These are phyloP conservation scores for Tigriopus japonicus DNA, from an alignment of 1,140 invertebrate genomes.

Conservation along the genomic window DNA sequence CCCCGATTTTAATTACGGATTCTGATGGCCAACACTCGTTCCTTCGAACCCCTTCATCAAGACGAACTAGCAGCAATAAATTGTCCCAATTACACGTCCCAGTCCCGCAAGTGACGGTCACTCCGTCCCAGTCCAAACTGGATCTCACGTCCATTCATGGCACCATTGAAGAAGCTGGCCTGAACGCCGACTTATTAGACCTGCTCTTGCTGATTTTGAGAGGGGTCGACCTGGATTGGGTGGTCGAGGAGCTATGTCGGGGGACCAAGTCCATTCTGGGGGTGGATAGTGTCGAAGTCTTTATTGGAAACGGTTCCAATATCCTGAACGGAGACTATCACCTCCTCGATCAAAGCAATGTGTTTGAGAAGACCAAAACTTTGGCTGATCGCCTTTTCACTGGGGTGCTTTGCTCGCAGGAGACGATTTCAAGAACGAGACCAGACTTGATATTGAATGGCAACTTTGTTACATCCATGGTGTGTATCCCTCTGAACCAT, in stretches of 20 bases:
- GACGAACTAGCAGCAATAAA: not conserved
- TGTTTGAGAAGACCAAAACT: not conserved
- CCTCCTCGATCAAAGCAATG: not conserved
- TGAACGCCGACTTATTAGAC: not conserved
- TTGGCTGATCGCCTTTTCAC: not conserved
- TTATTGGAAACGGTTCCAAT: not conserved
- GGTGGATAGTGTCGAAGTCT: not conserved
- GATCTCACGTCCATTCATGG: not conserved
- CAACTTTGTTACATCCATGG: not conserved
- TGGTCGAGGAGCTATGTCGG: not conserved
- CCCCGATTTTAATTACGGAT: not conserved
- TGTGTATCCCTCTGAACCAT: not conserved
- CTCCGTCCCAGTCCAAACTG: not conserved
- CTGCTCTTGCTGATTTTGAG: not conserved
- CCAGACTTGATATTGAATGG: not conserved
- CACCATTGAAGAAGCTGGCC: not conserved
- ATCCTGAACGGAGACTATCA: not conserved
- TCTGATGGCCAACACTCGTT: not conserved
- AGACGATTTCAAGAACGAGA: not conserved
- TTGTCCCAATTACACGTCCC: too few species aligned
- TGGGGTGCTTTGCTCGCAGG: not conserved
- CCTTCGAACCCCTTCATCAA: not conserved
- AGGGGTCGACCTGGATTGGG: not conserved
- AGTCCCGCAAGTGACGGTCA: not conserved
- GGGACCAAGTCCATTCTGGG: not conserved